A percentile compares a stretch with the other conserved stretches of the same genome.
phyloP scores from a whole-genome alignment of 2,888 invertebrate genomes.

The Andrena hattorfiana region DNA sequence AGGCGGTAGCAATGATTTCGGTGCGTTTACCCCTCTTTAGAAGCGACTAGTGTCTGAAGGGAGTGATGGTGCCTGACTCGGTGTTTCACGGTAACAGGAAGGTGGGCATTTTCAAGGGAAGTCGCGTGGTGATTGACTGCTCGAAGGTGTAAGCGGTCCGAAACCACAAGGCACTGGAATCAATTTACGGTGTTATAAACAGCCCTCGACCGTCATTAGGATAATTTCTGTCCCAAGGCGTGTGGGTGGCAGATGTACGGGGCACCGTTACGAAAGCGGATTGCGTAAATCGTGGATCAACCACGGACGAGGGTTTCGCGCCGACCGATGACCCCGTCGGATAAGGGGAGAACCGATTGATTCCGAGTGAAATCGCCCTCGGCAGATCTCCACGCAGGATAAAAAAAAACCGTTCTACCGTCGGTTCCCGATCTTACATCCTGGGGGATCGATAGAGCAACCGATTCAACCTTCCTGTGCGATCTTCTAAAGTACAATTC shows the following conservation, averaged over 20 bases:
- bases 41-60: slow-evolving; percentile 7
- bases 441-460: neutral
- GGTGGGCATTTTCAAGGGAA: slow-evolving; percentile 54
- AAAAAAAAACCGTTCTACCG: slow-evolving; percentile 14
- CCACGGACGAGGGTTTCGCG: slow-evolving; percentile 62
- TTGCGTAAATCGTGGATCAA: slow-evolving; percentile 78
- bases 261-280: slow-evolving; percentile 74
- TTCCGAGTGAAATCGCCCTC: slow-evolving; percentile 58
- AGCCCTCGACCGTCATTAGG: slow-evolving; percentile 79
- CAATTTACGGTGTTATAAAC: slow-evolving; percentile 78
- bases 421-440: neutral
- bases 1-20: slow-evolving; percentile 25
- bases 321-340: slow-evolving; percentile 69
- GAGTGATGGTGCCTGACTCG: slow-evolving; percentile 4
- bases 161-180: slow-evolving; percentile 77
- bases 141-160: slow-evolving; percentile 60
- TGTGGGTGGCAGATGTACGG: slow-evolving; percentile 81
- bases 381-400: slow-evolving; percentile 23
- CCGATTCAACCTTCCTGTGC: neutral
- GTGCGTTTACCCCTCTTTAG: slow-evolving; percentile 18
- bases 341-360: slow-evolving; percentile 64
- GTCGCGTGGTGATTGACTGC: slow-evolving; percentile 59
- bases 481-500: no score
- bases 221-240: slow-evolving; percentile 82
- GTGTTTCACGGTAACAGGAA: slow-evolving; percentile 42